Conservation (phyloP, 2,797 vertebrate genomes). For the Columba guinea region DNA sequence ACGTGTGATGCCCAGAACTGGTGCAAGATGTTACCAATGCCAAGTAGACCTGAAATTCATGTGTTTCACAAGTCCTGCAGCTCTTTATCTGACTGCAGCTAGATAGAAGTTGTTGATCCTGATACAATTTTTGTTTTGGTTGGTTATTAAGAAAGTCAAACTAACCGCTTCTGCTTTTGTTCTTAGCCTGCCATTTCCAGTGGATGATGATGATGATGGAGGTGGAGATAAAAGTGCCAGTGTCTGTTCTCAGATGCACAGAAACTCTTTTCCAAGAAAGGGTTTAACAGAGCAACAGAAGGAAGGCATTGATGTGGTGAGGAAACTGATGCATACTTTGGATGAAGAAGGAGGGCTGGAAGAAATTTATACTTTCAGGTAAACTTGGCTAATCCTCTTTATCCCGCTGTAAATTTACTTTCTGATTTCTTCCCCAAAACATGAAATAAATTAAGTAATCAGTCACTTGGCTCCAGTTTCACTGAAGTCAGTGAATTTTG, state of each 20-base stretch:
- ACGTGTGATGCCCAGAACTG: background rate
- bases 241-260: background rate
- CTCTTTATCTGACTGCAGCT: background rate
- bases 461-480: background rate
- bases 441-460: background rate
- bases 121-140: background rate
- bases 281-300: slow-evolving; percentile 84
- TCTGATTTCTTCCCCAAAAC: background rate
- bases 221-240: slow-evolving; percentile 52
- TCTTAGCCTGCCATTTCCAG: slow-evolving; percentile 88
- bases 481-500: background rate
- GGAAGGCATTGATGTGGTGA: slow-evolving; percentile 83
- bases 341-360: slow-evolving; percentile 88
- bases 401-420: background rate
- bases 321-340: slow-evolving; percentile 84
- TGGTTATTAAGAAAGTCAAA: background rate
- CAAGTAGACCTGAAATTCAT: background rate
- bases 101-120: background rate
- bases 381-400: background rate
- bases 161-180: background rate
- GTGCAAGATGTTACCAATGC: background rate
- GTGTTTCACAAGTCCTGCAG: background rate
- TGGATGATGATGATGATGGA: slow-evolving; percentile 53
- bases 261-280: slow-evolving; percentile 74
- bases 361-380: slow-evolving; percentile 93